Base-by-base conservation (phyloP, 2,888 invertebrate genomes). In the Copidosoma aretas region DNA sequence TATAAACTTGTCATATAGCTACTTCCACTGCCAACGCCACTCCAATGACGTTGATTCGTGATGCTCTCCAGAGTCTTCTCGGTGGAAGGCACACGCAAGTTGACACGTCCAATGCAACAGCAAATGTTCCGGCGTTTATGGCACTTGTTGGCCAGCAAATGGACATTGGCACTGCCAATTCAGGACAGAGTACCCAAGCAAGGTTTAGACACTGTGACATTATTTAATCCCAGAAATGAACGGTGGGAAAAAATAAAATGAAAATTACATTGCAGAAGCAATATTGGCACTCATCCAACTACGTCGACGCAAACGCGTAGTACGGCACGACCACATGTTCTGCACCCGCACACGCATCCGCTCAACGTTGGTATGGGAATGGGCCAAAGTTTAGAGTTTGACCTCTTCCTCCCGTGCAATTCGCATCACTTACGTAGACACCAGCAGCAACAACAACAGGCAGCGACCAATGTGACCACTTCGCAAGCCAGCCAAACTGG, bases 241-340 rank as follows among this genome's bases (percentile, higher is more conserved):
- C 32, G 3, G 32, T 32, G 32, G 32, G 32, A 32, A 32, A 32
- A 32, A 5, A 2, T 10, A 52, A 25, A 17, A 12, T 41, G 4
- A 14, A 15, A 52, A 17, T n/a, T 21, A 25, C 56, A 15, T 52
- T 71, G 41, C 8, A 86, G 90, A 64, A 88, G 88, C 15, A 89
- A 89, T 74, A 88, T 90, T 4, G 89, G 89, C 57, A 91, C 91
- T 4, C 88, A 90, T 81, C 90, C 91, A 24, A 91, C 91, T 14
- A 91, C 91, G 24, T 86, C 91, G 0, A 91, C 91, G 0, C 89
- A 90, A 77, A 91, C 91, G 3, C 86, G 91, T 49, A 89, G 90
- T 62, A 90, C 91, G 19, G 84, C 89, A 10, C 86, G 91, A 32
- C 90, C 91, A 0, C 91, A 91, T 76, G 88, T 91, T 32, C 78